Percentiles rank a stretch among this genome's conserved stretches.
Evolutionary conservation across 2,888 invertebrate genomes (phyloP).

Genomic region (Himalopsyche tibetana): DNA sequence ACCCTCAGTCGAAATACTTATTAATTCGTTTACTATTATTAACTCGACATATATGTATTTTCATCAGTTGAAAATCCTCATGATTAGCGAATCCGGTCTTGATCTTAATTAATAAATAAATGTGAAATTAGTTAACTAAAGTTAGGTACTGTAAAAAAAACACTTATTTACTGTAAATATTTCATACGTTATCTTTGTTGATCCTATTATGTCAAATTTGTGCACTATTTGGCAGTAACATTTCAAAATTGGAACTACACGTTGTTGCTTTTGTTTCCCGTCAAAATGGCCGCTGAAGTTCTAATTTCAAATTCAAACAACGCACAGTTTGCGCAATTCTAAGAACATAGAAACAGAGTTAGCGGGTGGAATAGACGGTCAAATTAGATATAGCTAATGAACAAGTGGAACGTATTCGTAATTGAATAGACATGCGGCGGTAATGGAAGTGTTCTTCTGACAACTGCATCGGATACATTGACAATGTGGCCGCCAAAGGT

Average conservation of each 20-base stretch:
- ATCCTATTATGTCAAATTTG: slow-evolving; percentile 24
- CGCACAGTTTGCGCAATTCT: slow-evolving; percentile 27
- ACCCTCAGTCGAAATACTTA: too few relatives aligned
- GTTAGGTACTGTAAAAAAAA: too few relatives aligned
- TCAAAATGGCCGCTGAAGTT: slow-evolving; percentile 10
- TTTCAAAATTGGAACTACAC: slow-evolving; percentile 8
- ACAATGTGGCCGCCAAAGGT: neutral
- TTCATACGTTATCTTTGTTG: neutral
- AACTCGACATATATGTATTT: too few relatives aligned
- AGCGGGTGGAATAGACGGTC: slow-evolving; percentile 33
- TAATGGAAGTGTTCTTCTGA: slow-evolving; percentile 36
- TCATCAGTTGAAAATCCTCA: too few relatives aligned
- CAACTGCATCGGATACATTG: slow-evolving; percentile 4
- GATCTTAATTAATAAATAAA: too few relatives aligned
- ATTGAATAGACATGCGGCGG: slow-evolving; percentile 39
- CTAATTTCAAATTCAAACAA: slow-evolving; percentile 23
- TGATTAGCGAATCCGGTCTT: too few relatives aligned
- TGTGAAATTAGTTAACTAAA: too few relatives aligned
- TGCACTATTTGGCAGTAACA: neutral
- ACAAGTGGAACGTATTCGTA: slow-evolving; percentile 46
- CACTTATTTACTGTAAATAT: neutral
- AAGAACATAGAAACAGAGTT: slow-evolving; percentile 28
- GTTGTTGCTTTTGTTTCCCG: slow-evolving; percentile 13
- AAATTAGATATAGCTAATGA: slow-evolving; percentile 52
- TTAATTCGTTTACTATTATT: too few relatives aligned